Evolutionary conservation across 2,113 vertebrate genomes (phyloP).

Genomic region (Plectropomus leopardus): DNA sequence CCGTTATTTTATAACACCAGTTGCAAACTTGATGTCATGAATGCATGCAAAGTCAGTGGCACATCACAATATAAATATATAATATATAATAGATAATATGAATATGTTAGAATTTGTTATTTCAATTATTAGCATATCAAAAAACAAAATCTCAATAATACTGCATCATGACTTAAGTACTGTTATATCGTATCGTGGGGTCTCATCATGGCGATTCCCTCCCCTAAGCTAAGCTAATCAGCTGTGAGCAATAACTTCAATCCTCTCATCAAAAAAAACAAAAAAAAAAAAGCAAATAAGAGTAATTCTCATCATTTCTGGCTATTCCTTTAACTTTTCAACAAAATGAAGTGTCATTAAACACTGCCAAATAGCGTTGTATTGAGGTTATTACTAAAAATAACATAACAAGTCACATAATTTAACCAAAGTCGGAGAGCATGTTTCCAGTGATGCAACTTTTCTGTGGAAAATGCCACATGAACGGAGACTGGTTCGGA

Average conservation of each 20-base stretch:
- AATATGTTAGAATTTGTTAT: too few species aligned
- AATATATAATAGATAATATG: too few species aligned
- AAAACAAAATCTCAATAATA: too few species aligned
- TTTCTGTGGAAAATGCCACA: conserved; percentile 18
- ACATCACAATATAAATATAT: too few species aligned
- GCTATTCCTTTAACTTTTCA: not conserved
- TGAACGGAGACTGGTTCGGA: not conserved
- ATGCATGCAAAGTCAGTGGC: too few species aligned
- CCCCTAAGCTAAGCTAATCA: not conserved
- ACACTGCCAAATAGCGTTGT: not conserved
- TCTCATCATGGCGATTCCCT: too few species aligned
- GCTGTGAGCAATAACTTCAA: too few species aligned
- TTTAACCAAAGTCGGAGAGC: not conserved
- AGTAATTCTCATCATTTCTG: not conserved
- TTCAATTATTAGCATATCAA: too few species aligned
- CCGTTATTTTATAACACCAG: too few species aligned
- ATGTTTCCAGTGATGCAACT: conserved; percentile 2
- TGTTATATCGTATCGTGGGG: too few species aligned
- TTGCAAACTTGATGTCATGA: too few species aligned
- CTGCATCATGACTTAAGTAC: too few species aligned
- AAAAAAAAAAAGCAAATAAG: not conserved
- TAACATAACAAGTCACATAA: not conserved
- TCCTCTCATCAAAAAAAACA: not conserved
- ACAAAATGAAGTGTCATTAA: not conserved
- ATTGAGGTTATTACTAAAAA: not conserved